Evolutionary conservation across 1,140 invertebrate genomes (phyloP), one percentile per base, ranked within the genome.

Genomic region (Lasioglossum albipes): DNA sequence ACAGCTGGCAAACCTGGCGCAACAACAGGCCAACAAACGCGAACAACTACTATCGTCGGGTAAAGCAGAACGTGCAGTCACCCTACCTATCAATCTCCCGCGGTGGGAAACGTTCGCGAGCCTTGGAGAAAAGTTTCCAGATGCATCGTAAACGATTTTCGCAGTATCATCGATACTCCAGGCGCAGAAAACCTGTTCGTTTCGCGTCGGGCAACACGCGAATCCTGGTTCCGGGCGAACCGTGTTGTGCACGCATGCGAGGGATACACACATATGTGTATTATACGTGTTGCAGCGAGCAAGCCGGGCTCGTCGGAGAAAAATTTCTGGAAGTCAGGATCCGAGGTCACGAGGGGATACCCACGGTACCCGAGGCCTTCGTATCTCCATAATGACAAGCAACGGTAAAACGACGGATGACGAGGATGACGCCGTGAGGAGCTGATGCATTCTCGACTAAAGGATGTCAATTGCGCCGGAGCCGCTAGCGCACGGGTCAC

Each of bases 391-490:
- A 81, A 83, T 82, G 77, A 80, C 81, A 49, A 81, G 65, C 78
- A 86, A 88, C 82, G 83, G 83, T 84, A 84, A 83, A 89, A 65
- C 81, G 57, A n/a, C 49, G 73, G 72, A 79, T 70, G 76, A 68
- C 67, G 77, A 81, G 70, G 77, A 79, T 52, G 76, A 62, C 74
- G 66, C 54, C 75, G 66, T n/a, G 65, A 49, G 79, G 49, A 75
- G 64, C 72, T 45, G 78, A 80, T 75, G 78, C 78, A 75, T 75
- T 80, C 54, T 9, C 64, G 79, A 74, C 77, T 84, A 78, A 86
- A 89, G 87, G 85, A 89, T 87, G 88, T 88, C 88, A 89, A 89
- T 89, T 89, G 88, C 76, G 16, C 20, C 20, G 36, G 2, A 41
- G 27, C 66, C 69, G 76, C 45, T 72, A 22, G 69, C 45, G 54